These are phyloP conservation scores for Poecilia velifera DNA, from an alignment of 2,797 vertebrate genomes.

Conservation along the genomic window DNA sequence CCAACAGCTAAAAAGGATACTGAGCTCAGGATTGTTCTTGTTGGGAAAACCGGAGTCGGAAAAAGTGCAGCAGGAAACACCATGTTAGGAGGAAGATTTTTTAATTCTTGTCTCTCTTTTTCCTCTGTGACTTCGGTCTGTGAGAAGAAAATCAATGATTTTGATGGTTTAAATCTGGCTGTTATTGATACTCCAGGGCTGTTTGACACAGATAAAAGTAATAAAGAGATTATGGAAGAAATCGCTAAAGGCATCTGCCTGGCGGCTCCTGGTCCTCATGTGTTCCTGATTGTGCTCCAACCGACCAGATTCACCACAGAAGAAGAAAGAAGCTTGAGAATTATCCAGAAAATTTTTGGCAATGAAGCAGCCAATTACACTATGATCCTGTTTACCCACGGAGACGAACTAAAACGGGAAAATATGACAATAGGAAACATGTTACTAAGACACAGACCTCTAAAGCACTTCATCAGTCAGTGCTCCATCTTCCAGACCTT, in stretches of 20 bases:
- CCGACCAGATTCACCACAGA: background rate
- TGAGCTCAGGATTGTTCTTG: background rate
- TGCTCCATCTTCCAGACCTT: background rate
- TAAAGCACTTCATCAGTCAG: background rate
- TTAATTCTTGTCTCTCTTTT: background rate
- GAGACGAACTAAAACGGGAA: background rate
- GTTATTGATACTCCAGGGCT: background rate
- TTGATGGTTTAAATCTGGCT: background rate
- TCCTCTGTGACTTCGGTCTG: background rate
- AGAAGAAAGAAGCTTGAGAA: background rate
- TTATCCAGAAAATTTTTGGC: background rate
- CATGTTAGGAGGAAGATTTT: background rate
- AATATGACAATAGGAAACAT: background rate
- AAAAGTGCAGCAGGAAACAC: background rate
- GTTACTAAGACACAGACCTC: background rate
- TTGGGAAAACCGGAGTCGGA: background rate
- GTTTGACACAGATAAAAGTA: background rate
- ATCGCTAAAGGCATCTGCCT: background rate
- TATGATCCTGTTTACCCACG: background rate
- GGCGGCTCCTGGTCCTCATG: background rate
- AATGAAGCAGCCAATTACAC: background rate
- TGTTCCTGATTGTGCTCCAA: background rate
- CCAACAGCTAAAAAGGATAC: background rate
- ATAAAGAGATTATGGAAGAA: background rate
- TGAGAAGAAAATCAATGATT: background rate